phyloP scores from a whole-genome alignment of 1,140 invertebrate species.

The Apis laboriosa region DNA sequence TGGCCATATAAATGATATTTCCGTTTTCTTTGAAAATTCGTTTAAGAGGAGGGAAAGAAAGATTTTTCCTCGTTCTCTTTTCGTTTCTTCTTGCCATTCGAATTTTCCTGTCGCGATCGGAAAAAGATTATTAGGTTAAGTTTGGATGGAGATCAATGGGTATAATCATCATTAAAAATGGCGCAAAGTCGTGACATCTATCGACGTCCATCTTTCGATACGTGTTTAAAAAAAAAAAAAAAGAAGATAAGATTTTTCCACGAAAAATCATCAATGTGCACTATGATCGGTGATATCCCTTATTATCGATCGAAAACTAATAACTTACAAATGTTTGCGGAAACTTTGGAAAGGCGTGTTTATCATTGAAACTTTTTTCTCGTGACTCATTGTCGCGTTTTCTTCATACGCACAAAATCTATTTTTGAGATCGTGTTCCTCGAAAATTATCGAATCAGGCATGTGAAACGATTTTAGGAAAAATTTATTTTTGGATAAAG shows the following conservation, averaged over 20 bases:
- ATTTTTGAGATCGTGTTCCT: neutral
- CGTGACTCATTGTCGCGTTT: conserved; percentile 13
- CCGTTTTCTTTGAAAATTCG: no score
- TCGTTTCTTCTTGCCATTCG: no score
- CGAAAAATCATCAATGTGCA: conserved; percentile 21
- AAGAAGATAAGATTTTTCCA: conserved; percentile 3
- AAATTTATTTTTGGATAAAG: no score
- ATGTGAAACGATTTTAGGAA: neutral
- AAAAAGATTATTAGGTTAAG: no score
- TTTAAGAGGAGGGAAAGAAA: no score
- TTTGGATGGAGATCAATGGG: no score
- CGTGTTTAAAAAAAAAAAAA: no score
- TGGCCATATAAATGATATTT: no score
- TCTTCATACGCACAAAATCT: neutral
- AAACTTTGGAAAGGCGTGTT: conserved; percentile 37
- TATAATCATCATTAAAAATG: neutral
- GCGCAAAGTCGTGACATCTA: neutral
- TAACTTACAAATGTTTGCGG: conserved; percentile 50
- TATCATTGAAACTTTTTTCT: conserved; percentile 11
- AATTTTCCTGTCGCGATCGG: no score
- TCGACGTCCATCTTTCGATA: no score
- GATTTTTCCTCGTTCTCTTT: no score
- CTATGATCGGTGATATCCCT: conserved; percentile 54
- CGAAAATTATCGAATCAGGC: neutral
- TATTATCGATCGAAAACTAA: conserved; percentile 39